These are phyloP conservation scores for Melieria picta DNA, from an alignment of 2,888 invertebrate genomes.

Conservation along the genomic window DNA sequence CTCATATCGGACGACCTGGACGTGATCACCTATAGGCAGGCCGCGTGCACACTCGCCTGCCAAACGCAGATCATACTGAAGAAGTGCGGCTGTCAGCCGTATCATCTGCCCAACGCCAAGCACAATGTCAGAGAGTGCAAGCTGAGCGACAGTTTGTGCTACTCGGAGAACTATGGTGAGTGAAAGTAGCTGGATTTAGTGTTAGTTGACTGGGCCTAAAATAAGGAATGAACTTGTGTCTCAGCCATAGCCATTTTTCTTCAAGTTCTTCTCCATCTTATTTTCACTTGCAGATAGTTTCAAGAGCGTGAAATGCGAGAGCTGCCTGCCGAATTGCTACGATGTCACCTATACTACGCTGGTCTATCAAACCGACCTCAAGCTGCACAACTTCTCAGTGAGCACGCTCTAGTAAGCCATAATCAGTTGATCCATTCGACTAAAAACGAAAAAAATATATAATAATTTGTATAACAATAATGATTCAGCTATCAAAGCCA, in stretches of 20 bases:
- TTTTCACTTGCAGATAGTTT: conserved; percentile 54
- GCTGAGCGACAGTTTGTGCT: conserved; percentile 60
- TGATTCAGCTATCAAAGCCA: neutral
- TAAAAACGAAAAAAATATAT: neutral
- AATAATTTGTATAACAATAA: neutral
- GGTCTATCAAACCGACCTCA: conserved; percentile 60
- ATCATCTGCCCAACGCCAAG: conserved; percentile 56
- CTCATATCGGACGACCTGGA: conserved; percentile 59
- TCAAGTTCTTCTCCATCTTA: neutral
- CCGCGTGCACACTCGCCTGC: conserved; percentile 60
- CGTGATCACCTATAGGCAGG: conserved; percentile 58
- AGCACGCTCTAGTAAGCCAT: conserved; percentile 59
- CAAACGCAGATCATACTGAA: conserved; percentile 56
- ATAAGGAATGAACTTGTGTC: neutral
- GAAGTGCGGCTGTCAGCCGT: conserved; percentile 63
- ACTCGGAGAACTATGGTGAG: conserved; percentile 59
- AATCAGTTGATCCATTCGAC: neutral
- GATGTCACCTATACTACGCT: conserved; percentile 63
- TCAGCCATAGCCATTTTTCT: neutral
- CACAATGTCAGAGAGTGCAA: conserved; percentile 56
- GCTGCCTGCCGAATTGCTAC: conserved; percentile 64
- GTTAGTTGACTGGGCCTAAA: neutral
- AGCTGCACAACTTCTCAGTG: conserved; percentile 58
- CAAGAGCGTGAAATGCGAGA: conserved; percentile 59
- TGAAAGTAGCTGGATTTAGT: neutral